Conservation (phyloP, 1,140 invertebrate species). For the Phocides pigmalion region DNA sequence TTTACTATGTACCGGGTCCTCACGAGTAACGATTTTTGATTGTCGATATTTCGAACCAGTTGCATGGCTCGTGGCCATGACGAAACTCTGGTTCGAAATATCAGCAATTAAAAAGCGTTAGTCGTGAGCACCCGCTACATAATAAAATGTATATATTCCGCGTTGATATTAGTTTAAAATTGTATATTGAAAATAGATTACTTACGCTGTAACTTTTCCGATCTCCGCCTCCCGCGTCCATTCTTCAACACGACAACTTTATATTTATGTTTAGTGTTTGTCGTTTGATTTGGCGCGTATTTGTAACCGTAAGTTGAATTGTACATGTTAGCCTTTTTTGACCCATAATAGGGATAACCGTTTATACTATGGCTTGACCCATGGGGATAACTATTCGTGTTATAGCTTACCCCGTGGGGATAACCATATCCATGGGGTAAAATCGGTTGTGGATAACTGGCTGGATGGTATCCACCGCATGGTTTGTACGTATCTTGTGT, state of each 20-base stretch:
- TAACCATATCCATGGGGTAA: constrained; percentile 32
- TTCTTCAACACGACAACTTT: constrained; percentile 64
- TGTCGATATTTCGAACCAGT: too few species aligned
- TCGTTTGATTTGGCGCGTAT: constrained; percentile 57
- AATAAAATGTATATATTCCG: too few species aligned
- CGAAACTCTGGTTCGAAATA: too few species aligned
- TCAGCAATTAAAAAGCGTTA: too few species aligned
- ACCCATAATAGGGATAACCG: constrained; percentile 33
- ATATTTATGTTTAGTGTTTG: constrained; percentile 57
- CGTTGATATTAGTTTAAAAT: too few species aligned
- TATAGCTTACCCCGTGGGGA: constrained; percentile 15
- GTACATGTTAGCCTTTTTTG: constrained; percentile 22
- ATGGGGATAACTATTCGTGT: constrained; percentile 25
- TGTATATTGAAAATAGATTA: constrained; percentile 10
- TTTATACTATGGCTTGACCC: constrained; percentile 20
- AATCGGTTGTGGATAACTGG: background rate
- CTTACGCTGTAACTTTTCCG: constrained; percentile 53
- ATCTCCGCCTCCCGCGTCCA: constrained; percentile 44
- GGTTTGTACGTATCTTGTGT: constrained; percentile 39
- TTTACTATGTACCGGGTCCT: too few species aligned
- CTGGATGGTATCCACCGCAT: constrained; percentile 43
- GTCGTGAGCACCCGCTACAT: too few species aligned
- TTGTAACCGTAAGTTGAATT: constrained; percentile 42
- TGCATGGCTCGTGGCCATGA: too few species aligned
- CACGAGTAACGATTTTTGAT: too few species aligned